Evolutionary conservation across 2,113 vertebrate species (phyloP).

Genomic region (human (Homo sapiens)): DNA sequence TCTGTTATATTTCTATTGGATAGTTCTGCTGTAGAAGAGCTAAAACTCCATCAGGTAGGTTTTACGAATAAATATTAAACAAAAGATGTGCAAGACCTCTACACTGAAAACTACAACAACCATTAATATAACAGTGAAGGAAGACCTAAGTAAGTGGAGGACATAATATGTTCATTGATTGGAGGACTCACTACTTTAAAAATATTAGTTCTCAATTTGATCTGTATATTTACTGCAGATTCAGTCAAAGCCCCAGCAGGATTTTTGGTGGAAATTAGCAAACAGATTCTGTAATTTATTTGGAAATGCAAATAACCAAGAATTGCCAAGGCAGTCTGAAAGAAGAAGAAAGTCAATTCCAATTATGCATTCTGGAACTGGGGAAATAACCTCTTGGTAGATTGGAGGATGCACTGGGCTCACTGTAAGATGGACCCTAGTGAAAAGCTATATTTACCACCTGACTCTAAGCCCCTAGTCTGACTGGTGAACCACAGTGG

Average conservation of each 20-base stretch:
- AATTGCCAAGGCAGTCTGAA: neutral
- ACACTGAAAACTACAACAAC: neutral
- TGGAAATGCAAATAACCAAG: slow-evolving; percentile 20
- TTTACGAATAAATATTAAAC: neutral
- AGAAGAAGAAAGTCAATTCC: neutral
- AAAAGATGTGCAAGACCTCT: neutral
- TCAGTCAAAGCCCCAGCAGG: neutral
- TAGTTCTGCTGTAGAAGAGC: neutral
- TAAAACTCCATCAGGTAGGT: neutral
- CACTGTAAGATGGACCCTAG: neutral
- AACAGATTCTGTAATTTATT: neutral
- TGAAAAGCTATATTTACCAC: neutral
- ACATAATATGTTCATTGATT: neutral
- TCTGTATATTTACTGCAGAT: neutral
- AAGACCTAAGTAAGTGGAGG: neutral
- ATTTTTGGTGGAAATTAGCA: slow-evolving; percentile 6
- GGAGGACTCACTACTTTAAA: neutral
- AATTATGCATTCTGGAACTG: neutral
- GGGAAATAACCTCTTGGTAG: neutral
- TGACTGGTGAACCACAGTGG: neutral
- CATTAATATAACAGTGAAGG: neutral
- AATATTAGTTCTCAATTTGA: neutral
- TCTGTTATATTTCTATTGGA: neutral
- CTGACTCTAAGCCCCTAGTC: neutral
- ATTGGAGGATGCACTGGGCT: neutral